These are phyloP conservation scores for Philopotamus ludificatus DNA, from an alignment of 1,140 invertebrate species.

Conservation along the genomic window DNA sequence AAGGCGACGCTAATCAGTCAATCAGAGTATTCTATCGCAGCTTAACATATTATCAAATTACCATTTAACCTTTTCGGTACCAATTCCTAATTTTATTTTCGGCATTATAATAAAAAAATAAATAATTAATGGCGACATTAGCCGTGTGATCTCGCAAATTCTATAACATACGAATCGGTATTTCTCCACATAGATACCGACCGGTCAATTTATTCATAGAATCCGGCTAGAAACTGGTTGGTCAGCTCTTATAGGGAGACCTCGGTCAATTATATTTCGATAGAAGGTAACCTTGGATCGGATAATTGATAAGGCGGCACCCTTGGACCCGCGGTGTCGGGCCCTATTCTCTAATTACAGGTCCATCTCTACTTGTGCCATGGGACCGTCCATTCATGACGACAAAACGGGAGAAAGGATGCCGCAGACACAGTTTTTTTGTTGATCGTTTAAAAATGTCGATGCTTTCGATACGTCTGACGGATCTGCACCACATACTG, in stretches of 20 bases:
- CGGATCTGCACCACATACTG: no score
- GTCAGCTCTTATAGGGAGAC: conserved; percentile 3
- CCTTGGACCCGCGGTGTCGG: background rate
- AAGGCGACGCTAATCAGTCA: background rate
- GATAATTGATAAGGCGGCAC: conserved; percentile 5
- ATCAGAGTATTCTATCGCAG: background rate
- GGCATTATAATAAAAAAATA: no score
- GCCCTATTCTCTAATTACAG: background rate
- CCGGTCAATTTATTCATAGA: conserved; percentile 19
- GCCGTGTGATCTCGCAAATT: background rate
- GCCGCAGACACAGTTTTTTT: no score
- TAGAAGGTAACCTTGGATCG: conserved; percentile 3
- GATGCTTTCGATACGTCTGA: no score
- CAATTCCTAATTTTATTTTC: no score
- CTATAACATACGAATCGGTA: background rate
- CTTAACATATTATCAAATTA: background rate
- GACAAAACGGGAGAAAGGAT: no score
- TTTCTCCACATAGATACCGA: conserved; percentile 1
- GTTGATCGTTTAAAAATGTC: no score
- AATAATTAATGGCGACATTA: background rate
- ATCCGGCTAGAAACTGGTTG: background rate
- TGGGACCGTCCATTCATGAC: no score
- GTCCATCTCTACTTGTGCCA: no score
- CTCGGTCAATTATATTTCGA: conserved; percentile 11
- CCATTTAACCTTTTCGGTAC: background rate